Evolutionary conservation across 2,888 invertebrate genomes (phyloP).

Genomic region (Luperina testacea): DNA sequence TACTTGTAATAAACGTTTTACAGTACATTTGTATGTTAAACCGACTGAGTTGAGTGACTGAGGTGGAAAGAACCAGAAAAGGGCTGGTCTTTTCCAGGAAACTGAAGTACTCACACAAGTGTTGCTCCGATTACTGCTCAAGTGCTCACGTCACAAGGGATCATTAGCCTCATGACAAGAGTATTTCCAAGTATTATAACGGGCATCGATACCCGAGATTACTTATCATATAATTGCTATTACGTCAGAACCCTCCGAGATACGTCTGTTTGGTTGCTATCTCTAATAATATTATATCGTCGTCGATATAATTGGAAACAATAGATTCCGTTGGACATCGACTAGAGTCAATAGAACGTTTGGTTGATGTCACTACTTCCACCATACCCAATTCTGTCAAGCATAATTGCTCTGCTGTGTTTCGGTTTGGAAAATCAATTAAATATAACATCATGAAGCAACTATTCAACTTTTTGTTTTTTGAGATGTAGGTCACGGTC

Average conservation of each 20-base stretch:
- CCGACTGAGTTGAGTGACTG: background rate
- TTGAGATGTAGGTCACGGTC: background rate
- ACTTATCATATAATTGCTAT: conserved; percentile 42
- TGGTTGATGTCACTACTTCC: background rate
- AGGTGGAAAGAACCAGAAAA: background rate
- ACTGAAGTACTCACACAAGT: background rate
- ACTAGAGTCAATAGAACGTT: background rate
- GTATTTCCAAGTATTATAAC: conserved; percentile 13
- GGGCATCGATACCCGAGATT: conserved; percentile 24
- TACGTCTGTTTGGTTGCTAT: conserved; percentile 27
- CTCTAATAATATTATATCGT: conserved; percentile 2
- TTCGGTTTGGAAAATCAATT: background rate
- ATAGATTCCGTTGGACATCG: conserved; percentile 1
- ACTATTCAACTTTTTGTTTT: background rate
- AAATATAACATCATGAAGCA: background rate
- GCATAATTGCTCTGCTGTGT: background rate
- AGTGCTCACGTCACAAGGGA: conserved; percentile 4
- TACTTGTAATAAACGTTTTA: background rate
- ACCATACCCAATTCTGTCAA: background rate
- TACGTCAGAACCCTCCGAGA: conserved; percentile 35
- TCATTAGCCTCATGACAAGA: conserved; percentile 27
- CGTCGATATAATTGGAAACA: conserved; percentile 18
- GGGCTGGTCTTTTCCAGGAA: conserved; percentile 5
- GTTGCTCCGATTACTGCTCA: conserved; percentile 1
- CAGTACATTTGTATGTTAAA: background rate